Evolutionary conservation across 2,888 invertebrate genomes (phyloP).

Genomic region (Amiota communis): DNA sequence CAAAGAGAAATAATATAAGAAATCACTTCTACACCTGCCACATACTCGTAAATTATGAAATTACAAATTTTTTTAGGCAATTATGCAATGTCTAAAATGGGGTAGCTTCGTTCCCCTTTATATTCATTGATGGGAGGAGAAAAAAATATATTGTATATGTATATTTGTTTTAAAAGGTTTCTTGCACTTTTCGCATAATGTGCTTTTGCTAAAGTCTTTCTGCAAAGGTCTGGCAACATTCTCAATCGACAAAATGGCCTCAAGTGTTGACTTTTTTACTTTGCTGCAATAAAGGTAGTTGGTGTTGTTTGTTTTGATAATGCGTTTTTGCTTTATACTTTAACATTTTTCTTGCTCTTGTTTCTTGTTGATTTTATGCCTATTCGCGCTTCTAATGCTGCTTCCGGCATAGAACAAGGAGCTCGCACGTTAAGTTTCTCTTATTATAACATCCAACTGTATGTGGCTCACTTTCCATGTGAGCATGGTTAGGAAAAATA

Average conservation of each 20-base stretch:
- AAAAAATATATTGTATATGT: background rate
- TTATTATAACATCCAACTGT: constrained; percentile 2
- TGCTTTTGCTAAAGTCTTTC: constrained; percentile 1
- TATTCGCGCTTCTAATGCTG: constrained; percentile 67
- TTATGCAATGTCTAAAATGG: background rate
- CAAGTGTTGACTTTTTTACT: background rate
- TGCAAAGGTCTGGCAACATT: background rate
- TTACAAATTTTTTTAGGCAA: background rate
- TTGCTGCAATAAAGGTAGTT: constrained; percentile 2
- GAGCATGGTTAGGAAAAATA: constrained; percentile 24
- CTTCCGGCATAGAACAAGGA: constrained; percentile 57
- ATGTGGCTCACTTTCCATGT: constrained; percentile 14
- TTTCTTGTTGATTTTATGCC: constrained; percentile 65
- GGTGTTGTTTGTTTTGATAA: constrained; percentile 8
- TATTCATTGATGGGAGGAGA: too few relatives aligned
- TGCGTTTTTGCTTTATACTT: constrained; percentile 9
- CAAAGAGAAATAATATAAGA: too few relatives aligned
- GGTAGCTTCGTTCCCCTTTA: too few relatives aligned
- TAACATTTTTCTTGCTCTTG: constrained; percentile 45
- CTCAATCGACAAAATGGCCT: constrained; percentile 1
- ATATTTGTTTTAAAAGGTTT: constrained; percentile 13
- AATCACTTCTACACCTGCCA: background rate
- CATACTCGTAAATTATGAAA: background rate
- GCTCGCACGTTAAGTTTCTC: constrained; percentile 47
- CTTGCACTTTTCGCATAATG: constrained; percentile 10